These are phyloP conservation scores for Trachythela sp. DNA, from an alignment of 64 coral and sea anemone genomes.

Conservation along the genomic window DNA sequence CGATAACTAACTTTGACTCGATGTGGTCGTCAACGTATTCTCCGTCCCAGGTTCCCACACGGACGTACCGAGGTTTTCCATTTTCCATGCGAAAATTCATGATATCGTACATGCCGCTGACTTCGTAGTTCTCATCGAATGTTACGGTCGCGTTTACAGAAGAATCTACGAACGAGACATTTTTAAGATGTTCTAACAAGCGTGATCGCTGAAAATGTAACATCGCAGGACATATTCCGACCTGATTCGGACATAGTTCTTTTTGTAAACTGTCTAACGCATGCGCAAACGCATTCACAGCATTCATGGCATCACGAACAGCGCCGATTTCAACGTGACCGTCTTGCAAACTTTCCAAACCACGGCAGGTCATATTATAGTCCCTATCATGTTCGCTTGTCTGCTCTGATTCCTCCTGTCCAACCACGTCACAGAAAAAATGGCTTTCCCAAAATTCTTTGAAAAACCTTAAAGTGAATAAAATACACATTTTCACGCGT, in stretches of 20 bases:
- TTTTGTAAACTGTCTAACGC: slow-evolving; percentile 73
- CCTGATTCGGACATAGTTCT: slow-evolving; percentile 37
- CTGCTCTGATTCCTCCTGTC: slow-evolving; percentile 1
- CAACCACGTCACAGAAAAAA: slow-evolving; percentile 54
- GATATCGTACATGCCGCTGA: slow-evolving; percentile 66
- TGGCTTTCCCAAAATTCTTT: slow-evolving; percentile 67
- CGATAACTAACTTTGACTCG: not conserved
- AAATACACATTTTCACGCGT: not conserved
- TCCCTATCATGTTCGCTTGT: not conserved
- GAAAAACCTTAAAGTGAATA: slow-evolving; percentile 55
- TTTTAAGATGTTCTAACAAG: slow-evolving; percentile 61
- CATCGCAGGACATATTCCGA: slow-evolving; percentile 52
- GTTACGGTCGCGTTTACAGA: slow-evolving; percentile 58
- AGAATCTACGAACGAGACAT: slow-evolving; percentile 80
- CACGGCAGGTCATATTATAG: not conserved
- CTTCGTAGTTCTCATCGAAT: slow-evolving; percentile 86
- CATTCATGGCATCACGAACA: slow-evolving; percentile 80
- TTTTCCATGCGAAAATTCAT: slow-evolving; percentile 63
- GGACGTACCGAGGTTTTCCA: not conserved
- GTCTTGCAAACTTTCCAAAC: not conserved
- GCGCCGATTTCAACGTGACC: slow-evolving; percentile 47
- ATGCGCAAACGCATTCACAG: slow-evolving; percentile 75
- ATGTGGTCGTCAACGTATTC: not conserved
- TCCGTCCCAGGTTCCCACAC: not conserved
- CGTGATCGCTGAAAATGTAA: slow-evolving; percentile 46